These are phyloP conservation scores for Gymnocephalus cernua DNA, from an alignment of 2,113 vertebrate species.

Conservation along the genomic window DNA sequence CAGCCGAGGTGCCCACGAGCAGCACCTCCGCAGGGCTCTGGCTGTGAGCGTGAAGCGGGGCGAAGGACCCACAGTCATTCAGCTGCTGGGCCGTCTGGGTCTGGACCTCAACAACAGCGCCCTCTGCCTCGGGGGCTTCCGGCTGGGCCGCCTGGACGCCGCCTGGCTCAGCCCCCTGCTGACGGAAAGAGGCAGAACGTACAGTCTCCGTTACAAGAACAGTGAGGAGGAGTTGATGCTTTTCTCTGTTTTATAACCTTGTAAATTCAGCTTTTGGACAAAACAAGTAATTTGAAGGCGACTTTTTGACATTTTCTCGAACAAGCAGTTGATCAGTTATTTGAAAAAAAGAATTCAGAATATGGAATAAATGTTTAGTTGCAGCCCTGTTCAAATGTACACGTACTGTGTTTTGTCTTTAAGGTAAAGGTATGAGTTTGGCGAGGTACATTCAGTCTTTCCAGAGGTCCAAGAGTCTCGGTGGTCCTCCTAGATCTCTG, in stretches of 20 bases:
- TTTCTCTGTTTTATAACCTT: neutral
- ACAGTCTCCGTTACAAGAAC: conserved; percentile 77
- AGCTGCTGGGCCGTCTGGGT: conserved; percentile 89
- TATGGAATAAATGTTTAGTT: too few species aligned
- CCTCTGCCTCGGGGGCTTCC: conserved; percentile 93
- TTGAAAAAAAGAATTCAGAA: too few species aligned
- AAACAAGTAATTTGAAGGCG: neutral
- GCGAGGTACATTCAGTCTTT: conserved; percentile 88
- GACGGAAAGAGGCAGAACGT: conserved; percentile 80
- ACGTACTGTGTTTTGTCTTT: neutral
- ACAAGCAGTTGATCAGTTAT: neutral
- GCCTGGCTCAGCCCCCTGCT: conserved; percentile 93
- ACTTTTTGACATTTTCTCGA: neutral
- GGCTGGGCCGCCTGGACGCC: conserved; percentile 90
- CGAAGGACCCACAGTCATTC: conserved; percentile 87
- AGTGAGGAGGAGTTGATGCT: conserved; percentile 64
- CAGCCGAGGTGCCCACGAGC: conserved; percentile 88
- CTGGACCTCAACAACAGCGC: conserved; percentile 91
- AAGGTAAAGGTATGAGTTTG: conserved; percentile 87
- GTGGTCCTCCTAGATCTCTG: conserved; percentile 63
- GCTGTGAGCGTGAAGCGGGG: conserved; percentile 87
- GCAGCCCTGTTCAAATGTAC: too few species aligned
- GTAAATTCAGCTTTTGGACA: neutral
- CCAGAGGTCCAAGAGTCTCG: conserved; percentile 82
- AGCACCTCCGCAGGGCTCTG: conserved; percentile 90